phyloP scores from a whole-genome alignment of 2,888 invertebrate genomes.

The Entomobrya multifasciata region DNA sequence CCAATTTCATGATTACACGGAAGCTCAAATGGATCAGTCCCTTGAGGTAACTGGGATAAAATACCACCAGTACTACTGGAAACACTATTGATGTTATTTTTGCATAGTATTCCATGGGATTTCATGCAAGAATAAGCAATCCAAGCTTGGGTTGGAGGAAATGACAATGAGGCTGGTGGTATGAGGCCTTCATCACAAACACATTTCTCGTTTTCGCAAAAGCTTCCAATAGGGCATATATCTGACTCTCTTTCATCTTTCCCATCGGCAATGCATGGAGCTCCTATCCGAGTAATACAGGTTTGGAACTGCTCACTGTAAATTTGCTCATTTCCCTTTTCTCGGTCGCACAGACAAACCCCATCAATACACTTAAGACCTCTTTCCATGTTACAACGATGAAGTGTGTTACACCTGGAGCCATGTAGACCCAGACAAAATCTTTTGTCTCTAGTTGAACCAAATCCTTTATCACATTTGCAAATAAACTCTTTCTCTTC shows the following conservation, averaged over 20 bases:
- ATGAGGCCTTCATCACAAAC: constrained; percentile 45
- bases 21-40: constrained; percentile 34
- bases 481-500: constrained; percentile 53
- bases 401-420: constrained; percentile 56
- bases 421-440: constrained; percentile 57
- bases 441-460: constrained; percentile 53
- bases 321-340: constrained; percentile 42
- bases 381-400: constrained; percentile 55
- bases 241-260: constrained; percentile 45
- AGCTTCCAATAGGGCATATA: constrained; percentile 52
- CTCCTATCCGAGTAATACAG: constrained; percentile 37
- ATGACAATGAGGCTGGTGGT: not conserved
- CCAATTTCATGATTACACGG: constrained; percentile 62
- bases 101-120: constrained; percentile 57
- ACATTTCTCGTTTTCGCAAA: constrained; percentile 39
- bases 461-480: constrained; percentile 63
- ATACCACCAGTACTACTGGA: not conserved
- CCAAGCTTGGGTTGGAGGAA: not conserved
- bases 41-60: not conserved
- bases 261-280: constrained; percentile 22
- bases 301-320: constrained; percentile 50
- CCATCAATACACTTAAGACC: constrained; percentile 59
- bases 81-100: constrained; percentile 20
- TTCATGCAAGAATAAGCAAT: constrained; percentile 57
- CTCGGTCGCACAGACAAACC: constrained; percentile 50